Conservation (phyloP, 2,888 invertebrate species). For the Lycocerus yunnanus region DNA sequence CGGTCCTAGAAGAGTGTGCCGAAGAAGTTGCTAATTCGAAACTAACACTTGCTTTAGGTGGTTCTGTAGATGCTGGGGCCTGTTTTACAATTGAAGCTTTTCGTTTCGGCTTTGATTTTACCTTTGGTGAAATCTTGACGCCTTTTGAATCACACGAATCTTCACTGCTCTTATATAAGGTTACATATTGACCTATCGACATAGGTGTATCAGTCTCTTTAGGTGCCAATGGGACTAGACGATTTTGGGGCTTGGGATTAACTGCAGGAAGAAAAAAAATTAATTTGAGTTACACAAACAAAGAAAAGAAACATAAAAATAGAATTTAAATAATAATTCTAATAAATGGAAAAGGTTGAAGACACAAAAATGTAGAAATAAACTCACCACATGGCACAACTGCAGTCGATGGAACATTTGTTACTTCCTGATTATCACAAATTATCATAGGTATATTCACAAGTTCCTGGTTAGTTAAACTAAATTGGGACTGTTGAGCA, state of each 20-base stretch:
- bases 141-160: slow-evolving; percentile 5
- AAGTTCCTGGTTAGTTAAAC: background rate
- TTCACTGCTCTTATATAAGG: slow-evolving; percentile 27
- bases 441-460: background rate
- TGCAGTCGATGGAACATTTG: slow-evolving; percentile 6
- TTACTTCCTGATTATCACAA: background rate
- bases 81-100: background rate
- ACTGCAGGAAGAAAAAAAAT: slow-evolving; percentile 4
- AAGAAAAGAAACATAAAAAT: background rate
- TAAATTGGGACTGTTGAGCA: background rate
- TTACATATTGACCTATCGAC: slow-evolving; percentile 31
- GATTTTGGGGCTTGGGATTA: slow-evolving; percentile 4
- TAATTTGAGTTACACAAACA: background rate
- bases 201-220: background rate
- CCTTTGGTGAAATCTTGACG: background rate
- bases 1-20: background rate
- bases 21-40: background rate
- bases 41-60: background rate
- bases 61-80: background rate
- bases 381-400: slow-evolving; percentile 14
- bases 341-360: too few species aligned
- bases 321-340: too few species aligned
- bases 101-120: background rate
- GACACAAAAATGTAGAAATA: background rate
- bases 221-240: slow-evolving; percentile 8